Evolutionary conservation across 2,888 invertebrate genomes (phyloP), one percentile per base, ranked within the genome.

Genomic region (Periphyllus acericola): DNA sequence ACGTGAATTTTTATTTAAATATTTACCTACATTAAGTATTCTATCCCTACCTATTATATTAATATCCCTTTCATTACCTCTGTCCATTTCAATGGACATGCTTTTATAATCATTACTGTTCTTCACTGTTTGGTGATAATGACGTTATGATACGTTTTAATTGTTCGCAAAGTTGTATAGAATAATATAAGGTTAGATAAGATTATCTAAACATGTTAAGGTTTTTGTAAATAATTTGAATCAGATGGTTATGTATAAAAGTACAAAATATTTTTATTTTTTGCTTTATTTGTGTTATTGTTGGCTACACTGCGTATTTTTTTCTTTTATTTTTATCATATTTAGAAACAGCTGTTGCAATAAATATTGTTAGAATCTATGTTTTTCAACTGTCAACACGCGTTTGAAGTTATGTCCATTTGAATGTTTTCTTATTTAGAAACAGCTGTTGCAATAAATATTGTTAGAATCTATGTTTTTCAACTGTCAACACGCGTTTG

Each of bases 291-390:
- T 40, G 40, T 75, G n/a, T 75, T 75, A n/a, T n/a, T 75, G 74
- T 75, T 75, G 74, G 40, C 74, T 75, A 40, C 40, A 75, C 74
- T 75, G 74, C 8, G 74, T 75, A 75, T 75, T 75, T 40, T 75
- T 75, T 75, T 75, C 40, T 75, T 74, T 40, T 11, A 74, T 74
- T 40, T 40, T 75, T 40, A 11, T 25, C 40, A n/a, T 25, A 40
- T n/a, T n/a, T 11, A n/a, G 74, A 40, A 75, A 4, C 40, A 0
- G 60, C 21, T 66, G 60, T 17, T 66, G 21, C 60, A 66, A 19
- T 66, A 66, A 66, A 66, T 66, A n/a, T n/a, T n/a, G n/a, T n/a
- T n/a, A n/a, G n/a, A n/a, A n/a, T n/a, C n/a, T n/a, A n/a, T 19
- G 8, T 66, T 66, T 66, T 66, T 66, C 60, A 66, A 9, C 60